Base-by-base conservation (phyloP, 2,797 vertebrate species). In the Pseudotriccus pelzelni region DNA sequence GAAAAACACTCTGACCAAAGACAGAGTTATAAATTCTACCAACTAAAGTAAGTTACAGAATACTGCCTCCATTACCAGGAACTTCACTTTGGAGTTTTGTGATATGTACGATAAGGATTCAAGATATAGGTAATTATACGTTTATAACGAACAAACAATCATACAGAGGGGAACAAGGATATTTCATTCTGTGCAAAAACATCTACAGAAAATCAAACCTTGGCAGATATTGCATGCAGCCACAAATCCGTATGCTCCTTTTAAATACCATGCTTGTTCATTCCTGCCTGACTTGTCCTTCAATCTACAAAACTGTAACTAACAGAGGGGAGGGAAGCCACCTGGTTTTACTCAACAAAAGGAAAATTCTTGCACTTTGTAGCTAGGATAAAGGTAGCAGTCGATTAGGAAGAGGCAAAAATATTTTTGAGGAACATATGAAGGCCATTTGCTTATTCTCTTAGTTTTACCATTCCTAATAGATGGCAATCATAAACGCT, bases 401-500 rank as follows among this genome's bases (percentile, higher is more conserved):
- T 59, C 2, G 0, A 52, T 56, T 59, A 72, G n/a, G 44, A 95
- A 92, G 84, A 94, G 79, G 12, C 25, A 59, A 92, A 94, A 87
- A 59, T 66, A 87, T 68, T 90, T 88, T 22, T 81, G 44, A 90
- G 75, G 80, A 96, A 90, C 96, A 96, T 80, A 50, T 77, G 94
- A 97, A 88, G 87, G 64, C 62, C 91, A 96, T 80, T 93, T 93
- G 55, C 44, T 94, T 76, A 36, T 67, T 91, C 55, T 84, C 47
- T 76, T 63, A 76, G 73, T 73, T 69, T 94, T 92, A 52, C 93
- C 53, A 84, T 39, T 95, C 74, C 77, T 92, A 89, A 75, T 69
- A 79, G 76, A 94, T 53, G 89, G 93, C 79, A 91, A 92, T 81
- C 62, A 62, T 94, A 97, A 96, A 96, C 0, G 19, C 49, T 95